Evolutionary conservation across 1,140 invertebrate species (phyloP).

Genomic region (Drosophila teissieri): DNA sequence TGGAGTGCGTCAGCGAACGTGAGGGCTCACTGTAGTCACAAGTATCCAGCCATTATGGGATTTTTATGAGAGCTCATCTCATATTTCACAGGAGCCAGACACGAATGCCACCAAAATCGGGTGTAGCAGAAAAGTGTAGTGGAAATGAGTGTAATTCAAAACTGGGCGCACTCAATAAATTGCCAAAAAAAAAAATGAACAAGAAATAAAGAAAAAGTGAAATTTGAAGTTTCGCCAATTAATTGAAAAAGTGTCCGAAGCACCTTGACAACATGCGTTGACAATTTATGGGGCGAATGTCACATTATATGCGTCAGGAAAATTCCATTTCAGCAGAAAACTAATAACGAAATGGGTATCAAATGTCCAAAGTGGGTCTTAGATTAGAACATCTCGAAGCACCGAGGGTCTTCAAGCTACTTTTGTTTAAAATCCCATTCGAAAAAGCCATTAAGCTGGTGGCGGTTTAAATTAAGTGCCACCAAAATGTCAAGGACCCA

Average conservation of each 20-base stretch:
- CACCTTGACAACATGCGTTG: constrained; percentile 40
- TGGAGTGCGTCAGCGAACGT: no score
- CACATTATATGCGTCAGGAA: constrained; percentile 21
- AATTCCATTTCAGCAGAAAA: constrained; percentile 26
- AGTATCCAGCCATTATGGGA: constrained; percentile 23
- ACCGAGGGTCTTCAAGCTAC: constrained; percentile 36
- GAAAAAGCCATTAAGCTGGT: constrained; percentile 49
- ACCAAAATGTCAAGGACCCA: constrained; percentile 45
- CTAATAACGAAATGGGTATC: constrained; percentile 43
- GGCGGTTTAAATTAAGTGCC: constrained; percentile 71
- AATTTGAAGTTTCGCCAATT: constrained; percentile 56
- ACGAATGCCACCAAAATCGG: constrained; percentile 13
- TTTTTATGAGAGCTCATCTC: constrained; percentile 50
- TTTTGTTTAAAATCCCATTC: constrained; percentile 61
- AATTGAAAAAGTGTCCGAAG: constrained; percentile 66
- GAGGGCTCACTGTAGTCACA: neutral
- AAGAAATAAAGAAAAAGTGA: constrained; percentile 13
- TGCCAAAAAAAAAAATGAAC: constrained; percentile 35
- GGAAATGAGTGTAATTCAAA: constrained; percentile 36
- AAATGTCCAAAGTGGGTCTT: constrained; percentile 15
- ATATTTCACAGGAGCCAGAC: constrained; percentile 52
- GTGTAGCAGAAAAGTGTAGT: constrained; percentile 10
- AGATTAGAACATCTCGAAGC: neutral
- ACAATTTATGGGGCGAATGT: constrained; percentile 32
- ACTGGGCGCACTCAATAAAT: constrained; percentile 56